These are phyloP conservation scores for Stenotaenia linearis DNA, from an alignment of 2,888 invertebrate species.

Conservation along the genomic window DNA sequence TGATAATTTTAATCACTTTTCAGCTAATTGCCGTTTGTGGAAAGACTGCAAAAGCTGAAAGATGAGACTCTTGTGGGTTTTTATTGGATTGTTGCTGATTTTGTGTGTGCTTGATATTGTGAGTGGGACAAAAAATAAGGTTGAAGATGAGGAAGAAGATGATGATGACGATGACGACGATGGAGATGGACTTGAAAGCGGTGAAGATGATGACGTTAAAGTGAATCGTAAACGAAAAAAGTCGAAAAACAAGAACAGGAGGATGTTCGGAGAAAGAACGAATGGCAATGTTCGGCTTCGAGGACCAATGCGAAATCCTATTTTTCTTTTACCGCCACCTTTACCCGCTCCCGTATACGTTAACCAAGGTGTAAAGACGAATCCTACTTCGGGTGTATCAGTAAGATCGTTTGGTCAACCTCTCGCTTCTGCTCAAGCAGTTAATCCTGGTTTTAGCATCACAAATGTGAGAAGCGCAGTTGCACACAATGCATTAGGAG, in stretches of 20 bases:
- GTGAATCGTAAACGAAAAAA: neutral
- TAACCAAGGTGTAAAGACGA: neutral
- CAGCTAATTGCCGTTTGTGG: neutral
- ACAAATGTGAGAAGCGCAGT: neutral
- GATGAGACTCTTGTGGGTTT: neutral
- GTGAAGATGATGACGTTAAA: neutral
- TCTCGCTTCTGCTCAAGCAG: neutral
- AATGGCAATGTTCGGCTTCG: neutral
- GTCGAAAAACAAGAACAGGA: neutral
- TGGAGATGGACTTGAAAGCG: neutral
- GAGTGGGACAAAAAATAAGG: neutral
- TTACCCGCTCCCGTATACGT: neutral
- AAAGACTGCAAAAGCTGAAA: neutral
- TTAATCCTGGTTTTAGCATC: neutral
- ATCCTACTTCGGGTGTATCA: neutral
- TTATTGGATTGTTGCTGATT: neutral
- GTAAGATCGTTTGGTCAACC: neutral
- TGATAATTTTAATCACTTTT: neutral
- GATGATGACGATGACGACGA: neutral
- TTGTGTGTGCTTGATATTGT: neutral
- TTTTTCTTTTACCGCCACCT: neutral
- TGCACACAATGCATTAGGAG: neutral
- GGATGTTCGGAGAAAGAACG: neutral
- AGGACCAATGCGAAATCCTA: neutral
- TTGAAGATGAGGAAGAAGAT: conserved; percentile 14